Conservation (phyloP, 2,888 invertebrate species). For the Idaea straminata region DNA sequence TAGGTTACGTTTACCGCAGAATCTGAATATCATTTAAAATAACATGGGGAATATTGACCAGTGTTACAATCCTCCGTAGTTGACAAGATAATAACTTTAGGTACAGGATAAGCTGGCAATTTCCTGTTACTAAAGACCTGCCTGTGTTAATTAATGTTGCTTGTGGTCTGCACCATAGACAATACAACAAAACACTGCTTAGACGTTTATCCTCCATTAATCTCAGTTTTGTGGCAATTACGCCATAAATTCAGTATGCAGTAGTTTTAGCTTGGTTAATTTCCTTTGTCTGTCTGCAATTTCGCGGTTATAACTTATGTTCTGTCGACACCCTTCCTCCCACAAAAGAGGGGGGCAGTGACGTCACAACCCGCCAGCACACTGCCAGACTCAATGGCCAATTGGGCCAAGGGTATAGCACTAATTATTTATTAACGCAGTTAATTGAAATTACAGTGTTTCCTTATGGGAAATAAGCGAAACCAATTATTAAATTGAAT, state of each 20-base stretch:
- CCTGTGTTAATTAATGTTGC: background rate
- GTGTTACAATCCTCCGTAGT: background rate
- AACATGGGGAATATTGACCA: background rate
- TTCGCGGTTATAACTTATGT: conserved; percentile 23
- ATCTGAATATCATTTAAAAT: background rate
- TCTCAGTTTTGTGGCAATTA: conserved; percentile 1
- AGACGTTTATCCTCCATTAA: background rate
- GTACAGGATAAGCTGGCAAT: background rate
- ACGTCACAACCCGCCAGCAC: conserved; percentile 16
- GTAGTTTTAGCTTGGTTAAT: background rate
- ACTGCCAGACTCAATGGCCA: conserved; percentile 21
- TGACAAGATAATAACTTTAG: background rate
- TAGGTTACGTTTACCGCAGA: background rate
- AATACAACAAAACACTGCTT: background rate
- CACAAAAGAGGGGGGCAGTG: conserved; percentile 14
- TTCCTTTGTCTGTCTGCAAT: conserved; percentile 27
- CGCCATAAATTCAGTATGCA: background rate
- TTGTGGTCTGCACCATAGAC: background rate
- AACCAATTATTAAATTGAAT: background rate
- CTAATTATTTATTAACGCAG: conserved; percentile 19
- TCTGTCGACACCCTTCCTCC: conserved; percentile 12
- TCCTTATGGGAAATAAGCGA: conserved; percentile 7
- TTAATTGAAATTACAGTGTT: conserved; percentile 10
- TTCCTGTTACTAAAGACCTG: background rate
- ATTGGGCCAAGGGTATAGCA: conserved; percentile 25